Conservation (phyloP, 2,797 vertebrate genomes). For the Lepilemur septentrionalis region DNA sequence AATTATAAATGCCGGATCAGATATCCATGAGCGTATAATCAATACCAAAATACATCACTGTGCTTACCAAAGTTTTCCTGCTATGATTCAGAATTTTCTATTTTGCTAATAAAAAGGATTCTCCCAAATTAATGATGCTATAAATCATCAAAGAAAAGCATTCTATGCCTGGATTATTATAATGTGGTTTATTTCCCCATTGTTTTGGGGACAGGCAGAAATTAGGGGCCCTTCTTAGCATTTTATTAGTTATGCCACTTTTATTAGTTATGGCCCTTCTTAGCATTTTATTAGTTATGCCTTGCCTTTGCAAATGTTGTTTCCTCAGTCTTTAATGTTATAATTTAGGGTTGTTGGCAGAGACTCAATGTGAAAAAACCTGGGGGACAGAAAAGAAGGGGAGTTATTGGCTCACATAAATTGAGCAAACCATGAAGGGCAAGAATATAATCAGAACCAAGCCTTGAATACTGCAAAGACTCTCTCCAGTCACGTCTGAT, state of each 20-base stretch:
- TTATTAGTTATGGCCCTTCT: not conserved
- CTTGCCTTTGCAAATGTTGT: not conserved
- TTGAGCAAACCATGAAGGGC: not conserved
- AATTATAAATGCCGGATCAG: conserved; percentile 33
- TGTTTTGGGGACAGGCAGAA: not conserved
- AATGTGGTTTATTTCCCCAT: not conserved
- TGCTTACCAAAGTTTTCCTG: conserved; percentile 22
- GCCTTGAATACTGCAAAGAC: not conserved
- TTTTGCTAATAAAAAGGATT: not conserved
- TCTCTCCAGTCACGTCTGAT: not conserved
- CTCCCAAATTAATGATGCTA: conserved; percentile 2
- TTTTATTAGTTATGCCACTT: not conserved
- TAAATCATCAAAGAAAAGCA: conserved; percentile 32
- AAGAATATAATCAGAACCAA: not conserved
- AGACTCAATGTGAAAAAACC: not conserved
- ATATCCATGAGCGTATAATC: not conserved
- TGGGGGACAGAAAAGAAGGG: not conserved
- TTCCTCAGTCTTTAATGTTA: not conserved
- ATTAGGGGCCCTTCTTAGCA: not conserved
- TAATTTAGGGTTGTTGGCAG: not conserved
- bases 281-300: not conserved
- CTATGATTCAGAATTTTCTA: conserved; percentile 35
- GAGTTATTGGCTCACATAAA: not conserved
- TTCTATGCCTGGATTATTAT: not conserved
- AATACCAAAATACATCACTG: conserved; percentile 17